Base-by-base conservation (phyloP, 2,888 invertebrate species). In the Aricia artaxerxes region DNA sequence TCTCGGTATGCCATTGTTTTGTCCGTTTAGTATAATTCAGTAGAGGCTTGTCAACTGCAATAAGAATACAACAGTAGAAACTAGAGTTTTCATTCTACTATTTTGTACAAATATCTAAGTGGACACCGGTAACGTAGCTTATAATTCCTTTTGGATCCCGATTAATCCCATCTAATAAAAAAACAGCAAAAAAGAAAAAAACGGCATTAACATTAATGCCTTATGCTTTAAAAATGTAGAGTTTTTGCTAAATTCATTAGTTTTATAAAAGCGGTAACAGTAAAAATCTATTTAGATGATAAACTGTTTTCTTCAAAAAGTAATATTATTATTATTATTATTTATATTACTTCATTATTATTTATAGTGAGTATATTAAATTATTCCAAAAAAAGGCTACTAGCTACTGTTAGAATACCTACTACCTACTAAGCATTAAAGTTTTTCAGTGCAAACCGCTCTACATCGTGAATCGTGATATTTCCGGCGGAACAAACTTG, bases 401-500 rank as follows among this genome's bases (percentile, higher is more conserved):
- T 9, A 49, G 49, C 16, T 13, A 24, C 11, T 57, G 16, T 57
- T 57, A 57, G 57, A 57, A 16, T 4, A 57, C 16, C 13, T 57
- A 57, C 9, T 5, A 60, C 60, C 4, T 64, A 69, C 31, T 13
- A 1, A 69, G 11, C 16, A 69, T 16, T 69, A 35, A 69, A 69
- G 35, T 69, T 69, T 69, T 69, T 69, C 64, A 35, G 31, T 11
- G 64, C 64, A 9, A 60, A 61, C 64, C 64, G 16, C 13, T 38
- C 69, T 35, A 69, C 35, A 69, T 69, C 69, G 9, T 35, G 69
- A 69, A 69, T 69, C 69, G 9, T 35, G 69, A 69, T 69, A 35
- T 69, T 69, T 69, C 69, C 69, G 69, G 35, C 69, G 69, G 69
- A 69, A 69, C 69, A 69, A 69, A 69, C 69, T 69, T 69, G 35